A percentile compares a stretch with the other conserved stretches of the same genome.
Evolutionary conservation across 2,888 invertebrate genomes (phyloP).

Genomic region (Rutpela maculata): DNA sequence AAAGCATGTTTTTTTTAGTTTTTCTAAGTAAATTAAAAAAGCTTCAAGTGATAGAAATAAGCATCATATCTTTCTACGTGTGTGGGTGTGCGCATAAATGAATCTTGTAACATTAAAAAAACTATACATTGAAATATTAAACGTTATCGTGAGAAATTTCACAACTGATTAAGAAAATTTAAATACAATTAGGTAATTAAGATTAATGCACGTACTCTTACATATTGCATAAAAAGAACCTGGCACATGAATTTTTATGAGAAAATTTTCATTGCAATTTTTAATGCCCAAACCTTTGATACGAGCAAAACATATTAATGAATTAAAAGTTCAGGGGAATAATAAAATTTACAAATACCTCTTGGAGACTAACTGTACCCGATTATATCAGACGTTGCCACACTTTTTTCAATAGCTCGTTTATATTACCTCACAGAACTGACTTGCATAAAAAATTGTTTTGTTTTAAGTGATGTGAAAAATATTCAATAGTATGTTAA

Average conservation of each 20-base stretch:
- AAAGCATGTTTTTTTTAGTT: too few species aligned
- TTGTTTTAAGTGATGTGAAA: conserved; percentile 37
- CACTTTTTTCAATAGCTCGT: conserved; percentile 28
- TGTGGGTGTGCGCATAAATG: too few species aligned
- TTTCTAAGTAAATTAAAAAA: too few species aligned
- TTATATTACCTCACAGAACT: conserved; percentile 26
- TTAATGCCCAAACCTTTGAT: conserved; percentile 3
- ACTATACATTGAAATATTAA: conserved; percentile 18
- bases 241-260: conserved; percentile 14
- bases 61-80: too few species aligned
- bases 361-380: conserved; percentile 14
- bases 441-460: conserved; percentile 37
- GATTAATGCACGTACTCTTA: conserved; percentile 30
- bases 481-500: conserved; percentile 33
- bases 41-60: too few species aligned
- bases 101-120: conserved; percentile 9
- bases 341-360: conserved; percentile 14
- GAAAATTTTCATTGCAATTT: conserved; percentile 13
- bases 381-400: conserved; percentile 28
- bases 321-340: conserved; percentile 11
- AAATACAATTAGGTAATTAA: conserved; percentile 27
- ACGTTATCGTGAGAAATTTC: conserved; percentile 31
- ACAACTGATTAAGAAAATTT: conserved; percentile 26
- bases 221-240: conserved; percentile 10
- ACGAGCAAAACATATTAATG: conserved; percentile 1